A percentile compares a stretch with the other conserved stretches of the same genome.
These are phyloP conservation scores for Phytoseiulus persimilis DNA, from an alignment of 2,888 invertebrate species.

Conservation along the genomic window DNA sequence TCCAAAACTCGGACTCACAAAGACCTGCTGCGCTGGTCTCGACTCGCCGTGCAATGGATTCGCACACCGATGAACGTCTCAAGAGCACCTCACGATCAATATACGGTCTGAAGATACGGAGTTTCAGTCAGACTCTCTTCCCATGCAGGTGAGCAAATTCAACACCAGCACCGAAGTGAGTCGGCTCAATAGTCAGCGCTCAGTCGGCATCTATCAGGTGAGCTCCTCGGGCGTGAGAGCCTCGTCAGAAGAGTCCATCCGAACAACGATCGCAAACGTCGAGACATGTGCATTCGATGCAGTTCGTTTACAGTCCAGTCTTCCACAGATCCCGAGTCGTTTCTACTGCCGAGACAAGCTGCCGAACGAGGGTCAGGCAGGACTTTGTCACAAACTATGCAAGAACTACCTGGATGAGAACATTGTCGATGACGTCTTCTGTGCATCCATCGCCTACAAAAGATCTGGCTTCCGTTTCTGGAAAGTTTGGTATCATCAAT, in stretches of 20 bases:
- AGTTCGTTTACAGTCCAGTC: not conserved
- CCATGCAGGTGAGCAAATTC: slow-evolving; percentile 9
- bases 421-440: slow-evolving; percentile 20
- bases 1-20: no score
- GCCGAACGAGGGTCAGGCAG: not conserved
- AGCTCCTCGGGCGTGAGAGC: not conserved
- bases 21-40: no score
- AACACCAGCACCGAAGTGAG: not conserved
- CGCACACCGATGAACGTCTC: no score
- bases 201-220: not conserved
- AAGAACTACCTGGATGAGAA: not conserved
- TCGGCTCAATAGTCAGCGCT: slow-evolving; percentile 7
- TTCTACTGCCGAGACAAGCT: slow-evolving; percentile 10
- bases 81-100: no score
- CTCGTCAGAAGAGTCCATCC: no score
- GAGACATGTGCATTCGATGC: no score
- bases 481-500: slow-evolving; percentile 32
- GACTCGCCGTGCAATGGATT: no score
- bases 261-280: no score
- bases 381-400: slow-evolving; percentile 10
- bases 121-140: no score
- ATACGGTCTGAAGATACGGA: no score
- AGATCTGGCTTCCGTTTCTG: slow-evolving; percentile 28
- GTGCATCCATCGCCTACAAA: slow-evolving; percentile 24
- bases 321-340: not conserved